Percentiles rank a stretch among this genome's conserved stretches.
These are phyloP conservation scores for Ammodytes marinus DNA, from an alignment of 2,113 vertebrate species.

Conservation along the genomic window DNA sequence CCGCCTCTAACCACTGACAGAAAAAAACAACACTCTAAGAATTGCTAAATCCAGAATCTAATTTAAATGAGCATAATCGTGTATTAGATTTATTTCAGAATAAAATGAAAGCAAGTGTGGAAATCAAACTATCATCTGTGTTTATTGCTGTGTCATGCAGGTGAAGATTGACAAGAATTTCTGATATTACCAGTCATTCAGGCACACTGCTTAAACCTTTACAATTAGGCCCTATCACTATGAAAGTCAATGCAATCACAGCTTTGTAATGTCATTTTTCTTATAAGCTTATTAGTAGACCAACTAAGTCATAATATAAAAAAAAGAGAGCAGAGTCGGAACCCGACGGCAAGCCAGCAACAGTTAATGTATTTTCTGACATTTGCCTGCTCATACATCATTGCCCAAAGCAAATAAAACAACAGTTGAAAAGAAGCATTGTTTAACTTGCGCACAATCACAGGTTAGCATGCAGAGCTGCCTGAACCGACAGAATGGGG, in stretches of 20 bases:
- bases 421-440: conserved; percentile 51
- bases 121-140: neutral
- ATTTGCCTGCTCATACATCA: conserved; percentile 48
- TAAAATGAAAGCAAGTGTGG: neutral
- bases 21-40: conserved; percentile 16
- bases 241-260: neutral
- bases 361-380: conserved; percentile 52
- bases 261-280: conserved; percentile 5
- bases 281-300: neutral
- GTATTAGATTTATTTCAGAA: neutral
- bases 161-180: neutral
- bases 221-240: neutral
- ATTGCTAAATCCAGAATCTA: conserved; percentile 24
- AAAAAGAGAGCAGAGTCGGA: conserved; percentile 10
- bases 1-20: conserved; percentile 29
- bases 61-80: conserved; percentile 21
- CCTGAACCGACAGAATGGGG: conserved; percentile 68
- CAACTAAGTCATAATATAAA: conserved; percentile 3
- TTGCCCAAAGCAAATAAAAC: conserved; percentile 65
- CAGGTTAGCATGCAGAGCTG: conserved; percentile 51
- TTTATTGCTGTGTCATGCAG: neutral
- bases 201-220: neutral
- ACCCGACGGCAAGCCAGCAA: conserved; percentile 18
- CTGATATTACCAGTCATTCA: neutral
- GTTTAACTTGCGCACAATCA: conserved; percentile 57